Evolutionary conservation across 2,797 vertebrate species (phyloP), one percentile per base, ranked within the genome.

Genomic region (Sebastolobus altivelis): DNA sequence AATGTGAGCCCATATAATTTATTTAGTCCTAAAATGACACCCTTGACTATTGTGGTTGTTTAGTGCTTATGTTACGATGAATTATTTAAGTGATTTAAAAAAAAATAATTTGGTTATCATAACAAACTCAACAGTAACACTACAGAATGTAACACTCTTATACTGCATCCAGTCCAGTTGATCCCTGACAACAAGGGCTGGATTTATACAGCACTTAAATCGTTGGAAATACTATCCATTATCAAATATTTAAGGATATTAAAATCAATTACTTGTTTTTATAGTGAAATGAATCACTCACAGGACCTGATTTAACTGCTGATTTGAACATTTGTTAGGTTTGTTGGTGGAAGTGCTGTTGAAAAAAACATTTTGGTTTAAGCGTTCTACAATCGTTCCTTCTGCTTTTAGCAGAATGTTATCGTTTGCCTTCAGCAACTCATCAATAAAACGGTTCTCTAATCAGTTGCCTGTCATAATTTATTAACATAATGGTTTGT

Each of bases 351-450:
- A 86, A 73, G 58, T 90, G 80, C 77, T 92, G 85, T 89, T 86
- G 63, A 84, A 77, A 83, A 72, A 72, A 67, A 74, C 72, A 81
- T 71, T 86, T 92, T 73, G 75, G 76, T 92, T 93, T 86, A 86
- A 93, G 95, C 95, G 91, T 95, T 89, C 89, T 93, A 94, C 95
- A 96, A 96, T 96, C 94, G 79, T 92, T 94, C 85, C 88, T 88
- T 93, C 94, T 95, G 94, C 94, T 92, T 91, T 90, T 68, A 86
- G 94, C 94, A 94, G 93, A 93, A 89, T 88, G 79, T 94, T 93
- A 90, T 94, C 60, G 67, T 95, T 95, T 94, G 88, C 94, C 92
- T 94, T 94, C 90, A 93, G 89, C 90, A 93, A 93, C 87, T 92
- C 90, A 89, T 94, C 92, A 96, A 96, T 96, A 95, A 95, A 94